Conservation (phyloP, 2,888 invertebrate genomes). For the Dasypogon diadema region DNA sequence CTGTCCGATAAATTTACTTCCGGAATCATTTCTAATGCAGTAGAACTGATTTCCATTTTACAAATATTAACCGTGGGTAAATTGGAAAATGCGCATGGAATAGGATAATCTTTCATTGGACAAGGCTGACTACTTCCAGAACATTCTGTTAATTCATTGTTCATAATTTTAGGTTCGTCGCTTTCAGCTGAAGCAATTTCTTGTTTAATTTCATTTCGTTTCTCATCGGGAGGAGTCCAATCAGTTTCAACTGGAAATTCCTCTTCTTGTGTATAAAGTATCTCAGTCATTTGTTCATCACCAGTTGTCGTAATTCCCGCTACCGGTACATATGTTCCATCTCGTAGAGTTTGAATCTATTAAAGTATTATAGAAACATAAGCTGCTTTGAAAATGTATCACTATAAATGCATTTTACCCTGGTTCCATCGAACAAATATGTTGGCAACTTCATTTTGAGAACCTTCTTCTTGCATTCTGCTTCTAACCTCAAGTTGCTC, state of each 20-base stretch:
- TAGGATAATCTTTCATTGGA: neutral
- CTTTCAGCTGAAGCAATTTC: neutral
- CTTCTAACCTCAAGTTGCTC: conserved; percentile 32
- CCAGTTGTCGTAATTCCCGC: neutral
- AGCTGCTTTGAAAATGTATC: neutral
- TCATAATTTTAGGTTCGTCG: neutral
- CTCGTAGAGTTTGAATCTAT: neutral
- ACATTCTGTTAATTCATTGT: neutral
- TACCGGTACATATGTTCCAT: neutral
- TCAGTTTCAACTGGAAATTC: neutral
- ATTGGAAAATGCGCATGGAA: neutral
- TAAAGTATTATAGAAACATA: neutral
- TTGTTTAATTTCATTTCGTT: neutral
- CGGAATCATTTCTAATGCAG: neutral
- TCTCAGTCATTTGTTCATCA: neutral
- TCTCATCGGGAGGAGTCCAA: neutral
- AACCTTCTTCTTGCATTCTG: conserved; percentile 37
- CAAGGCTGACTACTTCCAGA: neutral
- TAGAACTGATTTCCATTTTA: neutral
- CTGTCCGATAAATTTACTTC: neutral
- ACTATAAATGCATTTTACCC: no score
- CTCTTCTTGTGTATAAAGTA: conserved; percentile 1
- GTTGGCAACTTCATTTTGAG: conserved; percentile 24
- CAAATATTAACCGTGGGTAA: neutral
- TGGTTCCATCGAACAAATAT: neutral